These are phyloP conservation scores for Falcunculus frontatus DNA, from an alignment of 2,113 vertebrate genomes.

Conservation along the genomic window DNA sequence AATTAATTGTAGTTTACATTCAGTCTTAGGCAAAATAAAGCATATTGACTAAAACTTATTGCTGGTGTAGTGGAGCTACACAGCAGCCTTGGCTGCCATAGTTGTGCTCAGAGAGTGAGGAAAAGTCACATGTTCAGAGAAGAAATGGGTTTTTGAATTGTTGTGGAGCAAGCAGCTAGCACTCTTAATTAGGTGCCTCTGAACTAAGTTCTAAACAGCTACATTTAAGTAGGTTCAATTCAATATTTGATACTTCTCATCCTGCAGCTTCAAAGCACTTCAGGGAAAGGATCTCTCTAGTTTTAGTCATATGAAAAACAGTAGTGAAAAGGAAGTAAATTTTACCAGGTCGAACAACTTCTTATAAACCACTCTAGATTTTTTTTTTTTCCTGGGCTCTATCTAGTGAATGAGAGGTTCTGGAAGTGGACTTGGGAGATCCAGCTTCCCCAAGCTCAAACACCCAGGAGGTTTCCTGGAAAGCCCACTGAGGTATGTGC, in stretches of 20 bases:
- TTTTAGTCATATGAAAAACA: background rate
- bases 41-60: background rate
- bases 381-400: background rate
- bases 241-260: background rate
- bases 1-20: background rate
- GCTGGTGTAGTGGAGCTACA: background rate
- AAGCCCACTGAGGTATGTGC: rapidly evolving
- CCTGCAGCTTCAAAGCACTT: background rate
- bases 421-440: background rate
- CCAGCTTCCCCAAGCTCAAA: background rate
- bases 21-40: background rate
- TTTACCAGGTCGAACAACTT: background rate
- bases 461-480: background rate
- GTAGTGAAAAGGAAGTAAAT: background rate
- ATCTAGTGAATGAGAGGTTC: background rate
- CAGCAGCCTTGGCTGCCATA: background rate
- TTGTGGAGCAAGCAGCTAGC: background rate
- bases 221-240: background rate
- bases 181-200: background rate
- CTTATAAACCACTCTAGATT: background rate
- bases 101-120: rapidly evolving
- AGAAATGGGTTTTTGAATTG: background rate
- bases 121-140: background rate
- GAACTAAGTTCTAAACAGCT: background rate
- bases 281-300: background rate